These are phyloP conservation scores for Sphenopsis melanotis DNA, from an alignment of 2,797 vertebrate genomes.

Conservation along the genomic window DNA sequence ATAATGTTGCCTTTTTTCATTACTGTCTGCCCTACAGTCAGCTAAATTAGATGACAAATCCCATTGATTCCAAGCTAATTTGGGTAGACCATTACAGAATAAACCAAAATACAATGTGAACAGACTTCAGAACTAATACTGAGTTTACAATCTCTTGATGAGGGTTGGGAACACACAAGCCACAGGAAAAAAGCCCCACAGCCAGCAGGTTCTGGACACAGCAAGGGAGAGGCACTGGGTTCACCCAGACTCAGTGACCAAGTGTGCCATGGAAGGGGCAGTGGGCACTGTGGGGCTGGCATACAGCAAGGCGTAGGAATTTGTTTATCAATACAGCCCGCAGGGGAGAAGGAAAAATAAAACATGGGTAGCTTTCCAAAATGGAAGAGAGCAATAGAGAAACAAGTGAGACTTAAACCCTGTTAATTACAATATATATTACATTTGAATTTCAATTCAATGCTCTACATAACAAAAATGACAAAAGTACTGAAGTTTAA, in stretches of 20 bases:
- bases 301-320: not conserved
- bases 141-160: not conserved
- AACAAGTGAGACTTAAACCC: not conserved
- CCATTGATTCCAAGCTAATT: not conserved
- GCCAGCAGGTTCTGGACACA: not conserved
- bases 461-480: not conserved
- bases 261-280: not conserved
- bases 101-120: not conserved
- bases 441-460: not conserved
- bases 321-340: not conserved
- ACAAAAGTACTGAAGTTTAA: not conserved
- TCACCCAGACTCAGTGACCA: not conserved
- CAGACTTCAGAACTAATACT: not conserved
- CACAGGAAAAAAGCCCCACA: not conserved
- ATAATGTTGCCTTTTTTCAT: not conserved
- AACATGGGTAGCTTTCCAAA: not conserved
- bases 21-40: not conserved
- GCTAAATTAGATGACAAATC: not conserved
- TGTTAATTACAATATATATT: not conserved
- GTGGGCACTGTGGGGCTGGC: rapidly evolving
- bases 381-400: not conserved
- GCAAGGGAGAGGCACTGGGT: not conserved
- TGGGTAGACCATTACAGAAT: not conserved
- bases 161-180: not conserved
- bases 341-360: not conserved